A percentile compares a stretch with the other conserved stretches of the same genome.
Conservation (phyloP, 2,888 invertebrate species). For the Poecilus cupreus region DNA sequence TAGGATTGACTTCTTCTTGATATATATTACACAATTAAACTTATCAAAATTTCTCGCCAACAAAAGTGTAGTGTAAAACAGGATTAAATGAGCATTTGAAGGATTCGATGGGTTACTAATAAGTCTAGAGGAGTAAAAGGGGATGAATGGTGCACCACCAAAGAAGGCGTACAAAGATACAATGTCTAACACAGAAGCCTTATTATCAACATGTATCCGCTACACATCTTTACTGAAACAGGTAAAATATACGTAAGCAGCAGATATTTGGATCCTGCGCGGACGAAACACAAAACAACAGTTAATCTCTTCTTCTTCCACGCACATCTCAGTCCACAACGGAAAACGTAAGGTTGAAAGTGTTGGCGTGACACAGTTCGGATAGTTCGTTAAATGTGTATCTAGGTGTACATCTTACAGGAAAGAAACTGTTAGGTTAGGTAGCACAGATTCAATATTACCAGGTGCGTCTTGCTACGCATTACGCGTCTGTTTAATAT, state of each 20-base stretch:
- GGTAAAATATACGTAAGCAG: conserved; percentile 49
- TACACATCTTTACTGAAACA: conserved; percentile 51
- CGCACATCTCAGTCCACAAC: conserved; percentile 25
- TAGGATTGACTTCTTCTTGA: too few relatives aligned
- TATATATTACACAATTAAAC: too few relatives aligned
- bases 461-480: too few relatives aligned
- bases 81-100: too few relatives aligned
- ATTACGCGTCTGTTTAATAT: too few relatives aligned
- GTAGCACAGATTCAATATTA: too few relatives aligned
- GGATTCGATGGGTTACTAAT: too few relatives aligned
- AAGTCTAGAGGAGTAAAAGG: not conserved
- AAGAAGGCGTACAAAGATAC: conserved; percentile 52
- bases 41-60: too few relatives aligned
- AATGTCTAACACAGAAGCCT: conserved; percentile 56
- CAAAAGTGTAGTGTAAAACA: too few relatives aligned
- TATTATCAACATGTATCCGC: conserved; percentile 52
- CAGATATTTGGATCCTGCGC: conserved; percentile 31
- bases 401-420: conserved; percentile 42
- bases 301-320: conserved; percentile 25
- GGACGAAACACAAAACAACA: conserved; percentile 52
- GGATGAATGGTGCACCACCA: not conserved
- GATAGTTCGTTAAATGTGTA: conserved; percentile 38
- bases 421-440: conserved; percentile 16
- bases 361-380: conserved; percentile 36
- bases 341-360: conserved; percentile 27